phyloP scores from a whole-genome alignment of 64 coral and sea anemone genomes.

The Catalaphyllia jardinei region DNA sequence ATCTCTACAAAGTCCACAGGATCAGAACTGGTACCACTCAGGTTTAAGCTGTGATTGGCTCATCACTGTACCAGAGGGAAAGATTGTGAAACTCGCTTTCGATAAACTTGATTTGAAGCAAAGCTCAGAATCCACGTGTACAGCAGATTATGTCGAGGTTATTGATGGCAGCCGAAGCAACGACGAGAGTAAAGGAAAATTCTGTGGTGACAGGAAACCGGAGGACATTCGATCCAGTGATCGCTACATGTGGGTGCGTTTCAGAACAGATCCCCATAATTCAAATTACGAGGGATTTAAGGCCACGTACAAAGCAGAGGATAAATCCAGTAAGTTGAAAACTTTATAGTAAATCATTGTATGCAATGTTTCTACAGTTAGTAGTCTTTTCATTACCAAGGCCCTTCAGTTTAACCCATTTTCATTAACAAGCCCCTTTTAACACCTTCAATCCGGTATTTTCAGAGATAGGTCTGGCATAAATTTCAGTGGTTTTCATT shows the following conservation, averaged over 20 bases:
- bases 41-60: conserved; percentile 65
- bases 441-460: too few relatives aligned
- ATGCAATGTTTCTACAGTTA: too few relatives aligned
- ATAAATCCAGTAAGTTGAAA: conserved; percentile 6
- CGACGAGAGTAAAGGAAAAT: not conserved
- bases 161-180: not conserved
- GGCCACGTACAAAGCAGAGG: not conserved
- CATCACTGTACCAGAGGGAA: conserved; percentile 26
- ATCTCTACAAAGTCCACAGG: conserved; percentile 28
- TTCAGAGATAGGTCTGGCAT: too few relatives aligned
- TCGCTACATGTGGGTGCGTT: not conserved
- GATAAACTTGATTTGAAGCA: not conserved
- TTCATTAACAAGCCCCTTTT: too few relatives aligned
- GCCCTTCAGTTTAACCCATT: too few relatives aligned
- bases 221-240: not conserved
- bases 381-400: too few relatives aligned
- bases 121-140: not conserved
- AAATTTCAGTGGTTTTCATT: too few relatives aligned
- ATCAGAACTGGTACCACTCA: not conserved
- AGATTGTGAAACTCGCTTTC: conserved; percentile 43
- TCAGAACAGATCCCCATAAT: not conserved
- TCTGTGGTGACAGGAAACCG: not conserved
- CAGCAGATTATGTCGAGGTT: not conserved
- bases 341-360: too few relatives aligned
- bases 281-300: not conserved